A percentile compares a stretch with the other conserved stretches of the same genome.
Evolutionary conservation across 2,888 invertebrate species (phyloP).

Genomic region (Nemapogon koenigi): DNA sequence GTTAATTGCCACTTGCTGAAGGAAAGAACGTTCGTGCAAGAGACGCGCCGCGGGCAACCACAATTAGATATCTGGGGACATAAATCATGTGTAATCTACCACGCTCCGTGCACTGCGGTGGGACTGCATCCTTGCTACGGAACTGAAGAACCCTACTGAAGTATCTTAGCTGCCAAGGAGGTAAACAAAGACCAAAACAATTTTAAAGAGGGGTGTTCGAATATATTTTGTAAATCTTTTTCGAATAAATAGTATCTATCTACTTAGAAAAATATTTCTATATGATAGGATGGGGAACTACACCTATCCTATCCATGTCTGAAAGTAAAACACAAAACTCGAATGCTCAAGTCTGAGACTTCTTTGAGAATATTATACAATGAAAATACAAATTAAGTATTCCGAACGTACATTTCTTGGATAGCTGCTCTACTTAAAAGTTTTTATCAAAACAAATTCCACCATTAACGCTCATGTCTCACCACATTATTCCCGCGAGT

Average conservation of each 20-base stretch:
- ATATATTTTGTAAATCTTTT: neutral
- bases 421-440: conserved; percentile 13
- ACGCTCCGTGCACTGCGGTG: conserved; percentile 23
- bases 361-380: too few species aligned
- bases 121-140: conserved; percentile 38
- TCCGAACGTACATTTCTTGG: too few species aligned
- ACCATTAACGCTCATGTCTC: conserved; percentile 37
- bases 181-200: too few species aligned
- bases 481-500: conserved; percentile 56
- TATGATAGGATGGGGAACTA: too few species aligned
- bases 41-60: conserved; percentile 13
- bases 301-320: too few species aligned
- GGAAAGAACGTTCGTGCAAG: conserved; percentile 16
- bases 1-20: conserved; percentile 16
- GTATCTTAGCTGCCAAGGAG: neutral
- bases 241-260: neutral
- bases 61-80: conserved; percentile 15
- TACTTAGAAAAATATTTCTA: too few species aligned
- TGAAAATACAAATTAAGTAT: too few species aligned
- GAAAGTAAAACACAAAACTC: too few species aligned
- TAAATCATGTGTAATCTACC: conserved; percentile 19
- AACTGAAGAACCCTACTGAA: conserved; percentile 29
- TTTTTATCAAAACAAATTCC: conserved; percentile 39
- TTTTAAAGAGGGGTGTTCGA: neutral
- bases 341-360: too few species aligned